These are phyloP conservation scores for Encarsia formosa DNA, from an alignment of 2,888 invertebrate genomes.

Conservation along the genomic window DNA sequence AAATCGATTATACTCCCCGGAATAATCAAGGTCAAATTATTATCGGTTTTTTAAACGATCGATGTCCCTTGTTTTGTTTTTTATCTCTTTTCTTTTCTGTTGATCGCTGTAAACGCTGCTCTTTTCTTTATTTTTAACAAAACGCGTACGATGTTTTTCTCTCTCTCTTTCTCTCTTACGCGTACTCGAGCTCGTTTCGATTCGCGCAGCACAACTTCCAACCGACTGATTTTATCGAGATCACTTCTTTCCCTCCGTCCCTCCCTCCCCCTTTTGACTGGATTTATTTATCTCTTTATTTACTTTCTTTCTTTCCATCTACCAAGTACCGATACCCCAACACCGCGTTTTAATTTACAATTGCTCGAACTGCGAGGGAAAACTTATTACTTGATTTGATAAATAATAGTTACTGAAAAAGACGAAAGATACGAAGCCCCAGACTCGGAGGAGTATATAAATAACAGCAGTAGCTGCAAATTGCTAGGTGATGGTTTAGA, in stretches of 20 bases:
- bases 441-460: too few relatives aligned
- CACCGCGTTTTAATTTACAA: too few relatives aligned
- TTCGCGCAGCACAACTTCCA: slow-evolving; percentile 1
- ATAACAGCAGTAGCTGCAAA: too few relatives aligned
- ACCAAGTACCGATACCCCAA: too few relatives aligned
- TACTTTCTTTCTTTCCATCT: slow-evolving; percentile 27
- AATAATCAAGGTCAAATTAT: too few relatives aligned
- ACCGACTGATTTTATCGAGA: slow-evolving; percentile 17
- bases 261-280: slow-evolving; percentile 2
- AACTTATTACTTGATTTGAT: too few relatives aligned
- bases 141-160: slow-evolving; percentile 11
- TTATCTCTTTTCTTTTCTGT: slow-evolving; percentile 21
- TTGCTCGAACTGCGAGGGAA: too few relatives aligned
- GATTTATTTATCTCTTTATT: slow-evolving; percentile 24
- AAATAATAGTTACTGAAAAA: too few relatives aligned
- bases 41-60: slow-evolving; percentile 8
- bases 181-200: slow-evolving; percentile 1
- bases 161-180: slow-evolving; percentile 14
- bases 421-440: too few relatives aligned
- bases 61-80: slow-evolving; percentile 7
- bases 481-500: too few relatives aligned
- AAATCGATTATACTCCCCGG: too few relatives aligned
- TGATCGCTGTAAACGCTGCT: slow-evolving; percentile 25
- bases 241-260: slow-evolving; percentile 4
- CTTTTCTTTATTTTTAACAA: not conserved